Evolutionary conservation across 30 jellyfish, hydroid and myxozoan species (phyloP), one percentile per base, ranked within the genome.

Genomic region (Cassiopea andromeda): DNA sequence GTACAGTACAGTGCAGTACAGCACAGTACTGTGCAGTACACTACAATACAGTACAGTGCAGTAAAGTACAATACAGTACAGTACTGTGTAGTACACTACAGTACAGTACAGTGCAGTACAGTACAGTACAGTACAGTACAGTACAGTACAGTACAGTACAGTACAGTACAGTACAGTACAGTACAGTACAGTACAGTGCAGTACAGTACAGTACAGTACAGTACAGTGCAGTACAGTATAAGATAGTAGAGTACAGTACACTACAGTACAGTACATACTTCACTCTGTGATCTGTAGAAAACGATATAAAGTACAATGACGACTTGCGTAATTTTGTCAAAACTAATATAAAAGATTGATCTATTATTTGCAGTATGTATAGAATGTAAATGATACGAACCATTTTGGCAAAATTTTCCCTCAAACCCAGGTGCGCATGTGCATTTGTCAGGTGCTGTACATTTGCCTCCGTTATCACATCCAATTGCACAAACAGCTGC

Each of bases 401-500:
- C 97, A n/a, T 82, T 59, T 58, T 90, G 88, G 73, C 97, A 90
- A 78, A 19, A 80, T 48, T 19, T 18, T 2, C 97, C 97, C 69
- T 90, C 50, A 71, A 75, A 90, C 7, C 97, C 97, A 44, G 64
- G 58, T 17, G 38, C 48, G 60, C 97, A 90, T 43, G 60, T 67
- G 74, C 97, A 90, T 50, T 64, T 48, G 48, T 77, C 90, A 4
- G 97, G 97, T 9, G 80, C 93, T 7, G 74, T 73, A 48, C 97
- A 90, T 43, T 38, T 54, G 46, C 93, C 97, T 4, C 84, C 93
- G 69, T 90, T 90, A 69, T 50, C 76, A 85, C 97, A 90, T 15
- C 78, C 87, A 70, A 77, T 49, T 1, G 83, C 93, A 66, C 97
- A 90, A 67, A 84, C 82, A 45, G 97, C 97, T 90, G 85, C 27